Evolutionary conservation across 2,113 vertebrate genomes (phyloP).

Genomic region (Tichodroma muraria): DNA sequence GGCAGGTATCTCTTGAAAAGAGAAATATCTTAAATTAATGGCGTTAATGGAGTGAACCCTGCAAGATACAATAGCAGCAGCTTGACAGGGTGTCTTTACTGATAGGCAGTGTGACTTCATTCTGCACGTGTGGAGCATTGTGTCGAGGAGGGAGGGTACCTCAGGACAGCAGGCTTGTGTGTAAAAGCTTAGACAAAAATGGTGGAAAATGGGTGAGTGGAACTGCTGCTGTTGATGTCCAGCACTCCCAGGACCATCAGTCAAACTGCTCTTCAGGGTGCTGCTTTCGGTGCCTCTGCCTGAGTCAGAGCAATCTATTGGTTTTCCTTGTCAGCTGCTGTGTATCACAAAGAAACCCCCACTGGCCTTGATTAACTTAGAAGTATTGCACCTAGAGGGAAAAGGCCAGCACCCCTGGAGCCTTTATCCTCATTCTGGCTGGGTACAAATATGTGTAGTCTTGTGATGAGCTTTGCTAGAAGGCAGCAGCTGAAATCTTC

Average conservation of each 20-base stretch:
- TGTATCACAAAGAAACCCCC: neutral
- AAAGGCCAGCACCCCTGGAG: neutral
- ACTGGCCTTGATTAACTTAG: neutral
- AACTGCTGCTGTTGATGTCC: neutral
- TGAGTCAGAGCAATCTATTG: neutral
- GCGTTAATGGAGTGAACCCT: neutral
- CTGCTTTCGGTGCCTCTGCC: neutral
- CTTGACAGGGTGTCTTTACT: neutral
- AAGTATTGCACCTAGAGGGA: neutral
- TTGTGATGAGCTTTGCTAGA: neutral
- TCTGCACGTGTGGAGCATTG: neutral
- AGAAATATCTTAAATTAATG: neutral
- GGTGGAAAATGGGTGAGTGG: neutral
- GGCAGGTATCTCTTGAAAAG: neutral
- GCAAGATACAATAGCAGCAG: neutral
- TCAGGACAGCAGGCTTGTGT: neutral
- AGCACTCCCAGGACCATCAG: neutral
- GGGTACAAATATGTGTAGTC: neutral
- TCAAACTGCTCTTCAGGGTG: neutral
- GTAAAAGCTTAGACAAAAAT: neutral
- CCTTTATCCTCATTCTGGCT: neutral
- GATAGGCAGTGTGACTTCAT: neutral
- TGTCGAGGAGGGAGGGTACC: neutral
- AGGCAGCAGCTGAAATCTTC: neutral
- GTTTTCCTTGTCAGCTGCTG: neutral